Conservation (phyloP, 64 coral and sea anemone species). For the Dendrophyllia cribrosa region DNA sequence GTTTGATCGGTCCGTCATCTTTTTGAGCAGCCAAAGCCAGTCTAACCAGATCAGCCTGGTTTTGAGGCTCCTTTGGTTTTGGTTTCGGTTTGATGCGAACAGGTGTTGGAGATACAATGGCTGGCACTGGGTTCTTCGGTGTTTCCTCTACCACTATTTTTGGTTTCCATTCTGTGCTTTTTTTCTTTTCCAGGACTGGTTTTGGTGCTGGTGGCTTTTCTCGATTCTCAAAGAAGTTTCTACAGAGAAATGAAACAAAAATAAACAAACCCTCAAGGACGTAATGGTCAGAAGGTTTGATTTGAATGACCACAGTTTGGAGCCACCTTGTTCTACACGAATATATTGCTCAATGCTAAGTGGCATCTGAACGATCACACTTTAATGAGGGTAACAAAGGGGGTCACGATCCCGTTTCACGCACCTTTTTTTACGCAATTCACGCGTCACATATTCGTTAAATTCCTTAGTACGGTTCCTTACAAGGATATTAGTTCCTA, state of each 20-base stretch:
- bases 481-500: too few species aligned
- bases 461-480: too few species aligned
- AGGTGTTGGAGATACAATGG: not conserved
- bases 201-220: conserved; percentile 37
- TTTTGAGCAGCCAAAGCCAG: conserved; percentile 10
- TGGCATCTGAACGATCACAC: too few species aligned
- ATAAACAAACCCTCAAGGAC: not conserved
- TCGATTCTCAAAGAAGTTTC: conserved; percentile 22
- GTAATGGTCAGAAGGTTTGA: too few species aligned
- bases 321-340: too few species aligned
- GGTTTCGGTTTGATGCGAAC: not conserved
- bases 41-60: conserved; percentile 39
- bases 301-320: too few species aligned
- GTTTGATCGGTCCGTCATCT: conserved; percentile 21
- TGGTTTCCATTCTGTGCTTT: conserved; percentile 17
- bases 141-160: not conserved
- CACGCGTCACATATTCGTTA: too few species aligned
- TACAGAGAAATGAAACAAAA: not conserved
- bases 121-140: not conserved
- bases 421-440: too few species aligned
- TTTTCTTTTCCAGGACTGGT: not conserved
- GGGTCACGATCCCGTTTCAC: too few species aligned
- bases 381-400: too few species aligned
- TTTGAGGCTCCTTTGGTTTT: conserved; percentile 33
- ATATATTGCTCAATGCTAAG: too few species aligned